Evolutionary conservation across 53 echinoderm and acorn worm species (phyloP), one percentile per base, ranked within the genome.

Genomic region (Luidia sarsii): DNA sequence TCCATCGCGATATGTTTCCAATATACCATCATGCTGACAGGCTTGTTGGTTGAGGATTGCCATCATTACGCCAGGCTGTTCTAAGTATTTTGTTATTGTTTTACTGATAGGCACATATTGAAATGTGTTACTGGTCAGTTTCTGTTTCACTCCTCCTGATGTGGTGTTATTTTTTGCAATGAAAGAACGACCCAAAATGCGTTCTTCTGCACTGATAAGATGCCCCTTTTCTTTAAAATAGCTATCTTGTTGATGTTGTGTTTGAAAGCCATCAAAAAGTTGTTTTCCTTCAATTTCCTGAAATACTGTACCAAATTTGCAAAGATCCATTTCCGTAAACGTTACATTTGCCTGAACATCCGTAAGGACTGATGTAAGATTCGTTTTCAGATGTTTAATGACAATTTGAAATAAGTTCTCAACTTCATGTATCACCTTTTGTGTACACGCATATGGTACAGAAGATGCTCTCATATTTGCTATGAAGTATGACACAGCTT

Each of bases 1-100:
- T 2, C 70, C 87, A 80, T 87, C 81, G 38, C 71, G 70, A 34
- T 70, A 87, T n/a, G 62, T 70, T 55, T 64, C 24, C 16, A 59
- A 57, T 23, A 61, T 7, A 48, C 39, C 25, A 43, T 67, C 60
- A 45, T 86, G 38, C 7, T 33, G 18, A 3, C 16, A 53, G 19
- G 41, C 3, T 45, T 80, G 56, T 48, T 46, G 25, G 39, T 69
- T 53, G 19, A 86, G 34, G 21, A 83, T 83, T 62, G 71, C 72
- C 15, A 8, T 18, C 71, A 83, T 71, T 37, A 83, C 50, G 33
- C 84, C 84, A 31, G 64, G 72, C 36, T 50, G 84, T 33, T 83
- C 71, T 19, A 83, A 28, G 32, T 71, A 50, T 25, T 63, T 70
- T 51, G 61, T 70, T 13, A 83, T 22, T 39, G 71, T 71, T 20